phyloP scores from a whole-genome alignment of 2,888 invertebrate species.

The Eilema sororculum region DNA sequence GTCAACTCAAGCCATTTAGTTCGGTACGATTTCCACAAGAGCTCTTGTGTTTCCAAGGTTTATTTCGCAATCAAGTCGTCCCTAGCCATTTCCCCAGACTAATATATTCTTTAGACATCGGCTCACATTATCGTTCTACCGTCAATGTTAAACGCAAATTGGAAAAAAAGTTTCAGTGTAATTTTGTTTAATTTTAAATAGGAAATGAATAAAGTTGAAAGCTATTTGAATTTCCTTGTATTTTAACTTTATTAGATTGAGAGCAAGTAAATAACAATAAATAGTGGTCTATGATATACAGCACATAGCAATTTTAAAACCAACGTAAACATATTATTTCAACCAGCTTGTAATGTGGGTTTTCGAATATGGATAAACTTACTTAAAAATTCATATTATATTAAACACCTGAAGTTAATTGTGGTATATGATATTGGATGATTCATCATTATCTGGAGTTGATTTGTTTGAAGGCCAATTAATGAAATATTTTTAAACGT shows the following conservation, averaged over 20 bases:
- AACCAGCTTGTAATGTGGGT: not conserved
- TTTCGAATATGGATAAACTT: no score
- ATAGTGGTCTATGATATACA: not conserved
- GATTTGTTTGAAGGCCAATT: not conserved
- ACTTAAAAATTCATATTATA: no score
- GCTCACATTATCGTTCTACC: slow-evolving; percentile 26
- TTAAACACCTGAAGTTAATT: not conserved
- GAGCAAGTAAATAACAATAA: not conserved
- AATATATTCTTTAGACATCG: slow-evolving; percentile 41
- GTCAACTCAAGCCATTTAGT: slow-evolving; percentile 58
- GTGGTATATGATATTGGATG: not conserved
- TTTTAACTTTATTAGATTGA: not conserved
- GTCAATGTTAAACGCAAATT: slow-evolving; percentile 30
- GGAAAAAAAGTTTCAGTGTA: slow-evolving; percentile 14
- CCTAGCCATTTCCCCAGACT: slow-evolving; percentile 44
- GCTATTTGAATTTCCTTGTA: not conserved
- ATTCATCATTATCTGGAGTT: not conserved
- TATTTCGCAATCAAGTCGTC: slow-evolving; percentile 65
- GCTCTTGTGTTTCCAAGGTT: slow-evolving; percentile 61
- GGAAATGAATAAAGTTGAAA: not conserved
- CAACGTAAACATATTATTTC: not conserved
- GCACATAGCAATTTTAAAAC: not conserved
- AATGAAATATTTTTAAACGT: not conserved
- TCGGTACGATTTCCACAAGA: slow-evolving; percentile 57
- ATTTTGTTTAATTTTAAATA: slow-evolving; percentile 11